Evolutionary conservation across 2,888 invertebrate species (phyloP), one percentile per base, ranked within the genome.

Genomic region (Cybosia mesomella): DNA sequence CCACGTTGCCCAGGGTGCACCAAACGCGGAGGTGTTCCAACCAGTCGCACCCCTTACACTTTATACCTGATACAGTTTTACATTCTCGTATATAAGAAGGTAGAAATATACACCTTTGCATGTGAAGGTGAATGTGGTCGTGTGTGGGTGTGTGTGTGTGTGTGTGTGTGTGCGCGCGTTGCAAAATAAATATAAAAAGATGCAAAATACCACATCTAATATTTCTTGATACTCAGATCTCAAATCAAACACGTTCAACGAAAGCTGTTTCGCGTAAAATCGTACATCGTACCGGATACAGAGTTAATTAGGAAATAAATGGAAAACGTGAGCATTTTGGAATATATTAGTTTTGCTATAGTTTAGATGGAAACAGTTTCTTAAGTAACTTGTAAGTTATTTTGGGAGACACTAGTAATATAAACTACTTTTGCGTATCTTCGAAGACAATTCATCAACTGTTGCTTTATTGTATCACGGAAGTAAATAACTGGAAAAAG

Each of bases 271-370:
- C 70, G 49, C 70, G 67, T 72, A 71, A 76, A 76, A 76, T 74
- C 72, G 73, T 74, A 68, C 64, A 75, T 79, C 73, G 71, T 63
- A 28, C 70, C 54, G 76, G 74, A 73, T 73, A 79, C 78, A 65
- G 79, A 79, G 82, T 85, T 87, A 84, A 87, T 87, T 86, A 86
- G 80, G 81, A 81, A 83, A 82, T 84, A 85, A 85, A 85, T 83
- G 80, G 81, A 77, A 78, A 79, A 81, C 81, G 81, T 83, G 81
- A 75, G 73, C 71, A 70, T 81, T 72, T 74, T 66, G 53, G 72
- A 72, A 80, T 74, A 78, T 67, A 66, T 71, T 70, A 69, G 66
- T 73, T 66, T 68, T 62, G 61, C 57, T 63, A 60, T 70, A 71
- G 73, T 73, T 71, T 53, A 49, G 58, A 57, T 69, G 73, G 62